These are phyloP conservation scores for Pissodes strobi DNA, from an alignment of 1,140 invertebrate species.

Conservation along the genomic window DNA sequence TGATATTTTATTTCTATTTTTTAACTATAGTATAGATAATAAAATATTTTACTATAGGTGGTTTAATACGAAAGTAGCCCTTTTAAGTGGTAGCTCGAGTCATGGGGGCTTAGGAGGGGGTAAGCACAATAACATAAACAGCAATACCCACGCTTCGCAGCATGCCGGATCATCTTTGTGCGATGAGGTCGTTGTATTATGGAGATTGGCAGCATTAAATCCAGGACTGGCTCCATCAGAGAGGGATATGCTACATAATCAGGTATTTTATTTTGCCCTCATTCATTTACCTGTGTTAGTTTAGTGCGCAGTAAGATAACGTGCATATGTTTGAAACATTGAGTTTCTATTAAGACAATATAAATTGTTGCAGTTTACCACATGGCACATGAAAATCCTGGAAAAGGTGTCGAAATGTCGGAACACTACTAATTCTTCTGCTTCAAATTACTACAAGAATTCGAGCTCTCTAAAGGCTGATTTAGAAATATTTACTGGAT, in stretches of 20 bases:
- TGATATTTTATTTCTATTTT: no score
- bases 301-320: no score
- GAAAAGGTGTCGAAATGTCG: slow-evolving; percentile 72
- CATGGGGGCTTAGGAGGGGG: slow-evolving; percentile 69
- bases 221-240: slow-evolving; percentile 90
- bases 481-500: slow-evolving; percentile 93
- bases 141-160: slow-evolving; percentile 82
- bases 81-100: slow-evolving; percentile 71
- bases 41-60: slow-evolving; percentile 25
- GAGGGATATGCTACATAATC: slow-evolving; percentile 79
- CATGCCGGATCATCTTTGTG: slow-evolving; percentile 93
- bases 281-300: no score
- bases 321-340: no score
- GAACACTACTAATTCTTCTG: slow-evolving; percentile 37
- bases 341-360: no score
- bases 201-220: slow-evolving; percentile 92
- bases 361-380: slow-evolving; percentile 66
- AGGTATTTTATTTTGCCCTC: slow-evolving; percentile 55
- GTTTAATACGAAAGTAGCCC: slow-evolving; percentile 57
- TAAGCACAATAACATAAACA: slow-evolving; percentile 81
- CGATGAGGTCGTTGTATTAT: slow-evolving; percentile 95
- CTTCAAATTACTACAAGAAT: slow-evolving; percentile 46
- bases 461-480: slow-evolving; percentile 63
- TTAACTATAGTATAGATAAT: no score
- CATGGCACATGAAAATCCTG: slow-evolving; percentile 92